Percentiles rank a stretch among this genome's conserved stretches.
Evolutionary conservation across 2,888 invertebrate genomes (phyloP).

Genomic region (Pristionchus mayeri): DNA sequence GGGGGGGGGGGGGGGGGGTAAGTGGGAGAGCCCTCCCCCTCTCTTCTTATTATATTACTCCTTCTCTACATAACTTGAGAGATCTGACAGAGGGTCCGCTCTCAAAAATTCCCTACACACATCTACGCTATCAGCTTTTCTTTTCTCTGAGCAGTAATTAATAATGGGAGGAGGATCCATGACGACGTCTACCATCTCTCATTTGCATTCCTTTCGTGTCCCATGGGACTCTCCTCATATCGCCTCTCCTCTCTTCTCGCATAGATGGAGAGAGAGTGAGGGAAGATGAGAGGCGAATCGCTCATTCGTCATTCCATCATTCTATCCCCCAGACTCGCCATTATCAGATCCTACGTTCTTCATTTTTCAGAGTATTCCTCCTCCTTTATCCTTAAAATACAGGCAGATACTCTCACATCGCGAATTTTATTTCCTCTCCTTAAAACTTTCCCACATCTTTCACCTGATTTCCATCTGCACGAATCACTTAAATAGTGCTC

Average conservation of each 20-base stretch:
- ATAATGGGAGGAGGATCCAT: background rate
- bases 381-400: background rate
- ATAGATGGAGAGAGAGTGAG: background rate
- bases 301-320: background rate
- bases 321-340: constrained; percentile 16
- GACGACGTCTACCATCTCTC: constrained; percentile 22
- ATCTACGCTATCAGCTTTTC: background rate
- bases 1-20: background rate
- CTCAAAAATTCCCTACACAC: constrained; percentile 24
- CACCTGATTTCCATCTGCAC: constrained; percentile 25
- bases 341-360: constrained; percentile 29
- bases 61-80: constrained; percentile 23
- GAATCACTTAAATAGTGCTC: background rate
- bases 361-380: background rate
- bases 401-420: background rate
- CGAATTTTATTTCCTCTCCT: background rate
- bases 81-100: background rate
- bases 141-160: background rate
- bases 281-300: background rate
- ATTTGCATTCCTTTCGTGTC: constrained; percentile 19
- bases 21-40: background rate
- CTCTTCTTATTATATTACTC: constrained; percentile 29
- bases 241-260: background rate
- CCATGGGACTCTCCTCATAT: background rate
- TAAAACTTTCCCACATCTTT: background rate